Percentiles rank a stretch among this genome's conserved stretches.
phyloP scores from a whole-genome alignment of 2,113 vertebrate species.

The Irena cyanogastra region DNA sequence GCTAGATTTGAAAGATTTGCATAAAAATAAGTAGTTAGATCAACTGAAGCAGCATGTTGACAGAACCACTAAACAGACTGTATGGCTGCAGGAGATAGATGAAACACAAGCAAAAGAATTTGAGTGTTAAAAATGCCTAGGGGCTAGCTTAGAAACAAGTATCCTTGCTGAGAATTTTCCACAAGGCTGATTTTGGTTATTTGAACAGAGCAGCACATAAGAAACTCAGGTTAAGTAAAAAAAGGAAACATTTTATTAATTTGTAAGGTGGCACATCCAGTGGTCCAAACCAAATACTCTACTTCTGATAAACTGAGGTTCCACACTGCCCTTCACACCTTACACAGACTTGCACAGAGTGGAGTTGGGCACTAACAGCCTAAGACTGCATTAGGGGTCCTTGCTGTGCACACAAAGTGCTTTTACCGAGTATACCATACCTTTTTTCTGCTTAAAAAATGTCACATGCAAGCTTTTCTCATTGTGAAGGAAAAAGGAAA shows the following conservation, averaged over 20 bases:
- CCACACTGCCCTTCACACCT: not conserved
- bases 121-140: not conserved
- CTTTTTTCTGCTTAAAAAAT: not conserved
- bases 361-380: accelerated
- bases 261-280: not conserved
- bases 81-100: not conserved
- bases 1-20: not conserved
- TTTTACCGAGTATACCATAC: not conserved
- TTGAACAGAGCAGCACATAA: not conserved
- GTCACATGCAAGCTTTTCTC: not conserved
- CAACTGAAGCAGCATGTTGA: not conserved
- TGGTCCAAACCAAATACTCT: not conserved
- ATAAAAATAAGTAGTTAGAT: not conserved
- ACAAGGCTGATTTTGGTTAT: not conserved
- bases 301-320: not conserved
- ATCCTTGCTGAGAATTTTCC: not conserved
- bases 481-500: not conserved
- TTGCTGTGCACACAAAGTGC: not conserved
- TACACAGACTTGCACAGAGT: not conserved
- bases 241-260: not conserved
- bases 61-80: not conserved
- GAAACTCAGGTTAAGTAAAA: not conserved
- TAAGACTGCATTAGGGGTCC: not conserved
- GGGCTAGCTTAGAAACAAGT: not conserved
- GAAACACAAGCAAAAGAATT: not conserved